Conservation (phyloP, 2,113 vertebrate species). For the Coptodon rendalli region DNA sequence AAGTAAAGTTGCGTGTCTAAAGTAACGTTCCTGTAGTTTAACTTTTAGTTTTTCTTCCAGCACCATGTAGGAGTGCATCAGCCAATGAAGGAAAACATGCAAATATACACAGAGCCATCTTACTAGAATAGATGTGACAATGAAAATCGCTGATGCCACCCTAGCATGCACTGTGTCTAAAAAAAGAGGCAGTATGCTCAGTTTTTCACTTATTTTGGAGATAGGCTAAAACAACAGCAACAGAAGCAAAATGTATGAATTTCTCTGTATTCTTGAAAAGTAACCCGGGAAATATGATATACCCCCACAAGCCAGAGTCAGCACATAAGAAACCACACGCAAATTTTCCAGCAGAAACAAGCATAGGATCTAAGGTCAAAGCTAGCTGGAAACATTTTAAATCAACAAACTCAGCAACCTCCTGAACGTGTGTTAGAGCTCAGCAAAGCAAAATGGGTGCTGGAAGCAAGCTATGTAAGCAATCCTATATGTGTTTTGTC, state of each 20-base stretch:
- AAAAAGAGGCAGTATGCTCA: slow-evolving; percentile 5
- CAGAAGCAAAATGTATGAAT: neutral
- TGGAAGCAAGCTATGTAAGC: slow-evolving; percentile 25
- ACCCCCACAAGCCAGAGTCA: neutral
- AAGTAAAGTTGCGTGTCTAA: neutral
- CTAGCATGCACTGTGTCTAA: neutral
- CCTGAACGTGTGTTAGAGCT: slow-evolving; percentile 10
- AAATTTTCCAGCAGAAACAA: neutral
- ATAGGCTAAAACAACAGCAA: neutral
- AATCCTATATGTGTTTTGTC: neutral
- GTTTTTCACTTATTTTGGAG: slow-evolving; percentile 19
- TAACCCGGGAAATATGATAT: slow-evolving; percentile 12
- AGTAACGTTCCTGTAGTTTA: neutral
- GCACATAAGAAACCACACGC: neutral
- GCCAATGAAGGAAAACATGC: slow-evolving; percentile 23
- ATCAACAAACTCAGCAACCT: slow-evolving; percentile 48
- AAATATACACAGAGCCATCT: slow-evolving; percentile 16
- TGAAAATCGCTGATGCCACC: slow-evolving; percentile 31
- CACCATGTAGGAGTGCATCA: neutral
- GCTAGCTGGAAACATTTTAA: slow-evolving; percentile 5
- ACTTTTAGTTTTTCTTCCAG: slow-evolving; percentile 14
- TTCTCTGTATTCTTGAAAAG: slow-evolving; percentile 27
- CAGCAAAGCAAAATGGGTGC: slow-evolving; percentile 34
- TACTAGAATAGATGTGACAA: slow-evolving; percentile 33
- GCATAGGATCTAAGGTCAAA: neutral